A percentile compares a stretch with the other conserved stretches of the same genome.
phyloP scores from a whole-genome alignment of 2,888 invertebrate species.

The Noctua pronuba region DNA sequence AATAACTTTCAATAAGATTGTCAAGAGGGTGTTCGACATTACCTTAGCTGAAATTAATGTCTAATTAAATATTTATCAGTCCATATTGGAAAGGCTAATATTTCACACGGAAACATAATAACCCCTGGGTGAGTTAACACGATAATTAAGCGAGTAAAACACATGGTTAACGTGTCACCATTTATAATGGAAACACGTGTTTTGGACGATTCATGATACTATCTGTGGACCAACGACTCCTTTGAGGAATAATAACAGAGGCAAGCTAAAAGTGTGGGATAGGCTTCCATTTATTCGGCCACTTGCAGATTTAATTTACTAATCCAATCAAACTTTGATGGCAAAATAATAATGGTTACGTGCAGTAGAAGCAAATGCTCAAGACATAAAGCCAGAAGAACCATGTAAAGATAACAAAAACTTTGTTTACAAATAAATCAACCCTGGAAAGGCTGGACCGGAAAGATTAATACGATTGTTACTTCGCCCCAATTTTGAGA shows the following conservation, averaged over 20 bases:
- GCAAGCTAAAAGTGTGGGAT: conserved; percentile 39
- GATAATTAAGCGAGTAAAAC: conserved; percentile 66
- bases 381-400: background rate
- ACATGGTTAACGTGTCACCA: conserved; percentile 65
- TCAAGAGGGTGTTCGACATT: conserved; percentile 16
- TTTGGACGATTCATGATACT: conserved; percentile 60
- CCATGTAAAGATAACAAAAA: conserved; percentile 2
- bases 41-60: conserved; percentile 27
- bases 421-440: conserved; percentile 43
- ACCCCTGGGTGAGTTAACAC: conserved; percentile 49
- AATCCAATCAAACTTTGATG: background rate
- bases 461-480: conserved; percentile 52
- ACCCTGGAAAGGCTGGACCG: conserved; percentile 34
- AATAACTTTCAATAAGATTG: conserved; percentile 33
- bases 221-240: conserved; percentile 45
- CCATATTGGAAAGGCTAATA: conserved; percentile 25
- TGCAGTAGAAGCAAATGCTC: background rate
- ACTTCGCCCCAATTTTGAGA: conserved; percentile 43
- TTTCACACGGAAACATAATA: conserved; percentile 56
- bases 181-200: conserved; percentile 65
- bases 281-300: conserved; percentile 8
- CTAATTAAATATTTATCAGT: conserved; percentile 37
- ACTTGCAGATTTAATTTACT: conserved; percentile 13
- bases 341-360: background rate
- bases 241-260: conserved; percentile 45